Conservation (phyloP, 2,888 invertebrate species). For the Cephus pulcher region DNA sequence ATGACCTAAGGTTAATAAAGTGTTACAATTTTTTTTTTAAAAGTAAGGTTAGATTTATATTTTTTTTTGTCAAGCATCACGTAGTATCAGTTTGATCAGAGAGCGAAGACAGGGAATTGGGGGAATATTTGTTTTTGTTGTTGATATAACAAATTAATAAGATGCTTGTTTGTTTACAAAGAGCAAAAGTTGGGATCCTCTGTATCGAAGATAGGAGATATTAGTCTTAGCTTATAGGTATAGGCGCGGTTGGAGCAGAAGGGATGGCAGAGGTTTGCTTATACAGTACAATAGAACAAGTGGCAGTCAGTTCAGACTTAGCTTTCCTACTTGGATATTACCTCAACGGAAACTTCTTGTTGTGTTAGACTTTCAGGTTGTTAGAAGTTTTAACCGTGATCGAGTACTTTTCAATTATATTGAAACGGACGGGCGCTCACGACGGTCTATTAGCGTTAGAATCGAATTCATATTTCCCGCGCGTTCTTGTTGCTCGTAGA, state of each 20-base stretch:
- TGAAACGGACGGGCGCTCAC: no score
- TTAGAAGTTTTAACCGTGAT: background rate
- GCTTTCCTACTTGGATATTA: constrained; percentile 5
- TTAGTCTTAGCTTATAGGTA: constrained; percentile 36
- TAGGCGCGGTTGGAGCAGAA: constrained; percentile 42
- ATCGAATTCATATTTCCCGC: background rate
- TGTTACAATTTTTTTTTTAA: background rate
- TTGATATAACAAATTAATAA: background rate
- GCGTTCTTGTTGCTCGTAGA: background rate
- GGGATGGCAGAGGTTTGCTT: constrained; percentile 29
- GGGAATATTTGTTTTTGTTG: background rate
- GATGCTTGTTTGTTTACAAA: background rate
- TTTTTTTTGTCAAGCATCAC: background rate
- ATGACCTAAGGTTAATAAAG: background rate
- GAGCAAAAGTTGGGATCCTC: constrained; percentile 23
- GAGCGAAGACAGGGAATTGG: background rate
- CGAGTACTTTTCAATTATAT: no score
- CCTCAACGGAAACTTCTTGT: background rate
- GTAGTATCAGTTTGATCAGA: background rate
- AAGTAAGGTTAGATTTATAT: background rate
- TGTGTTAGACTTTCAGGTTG: background rate
- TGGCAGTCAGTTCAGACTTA: constrained; percentile 33
- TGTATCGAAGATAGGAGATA: constrained; percentile 30
- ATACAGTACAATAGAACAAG: constrained; percentile 31
- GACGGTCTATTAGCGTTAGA: background rate